These are phyloP conservation scores for Nothoprocta pentlandii DNA, from an alignment of 2,113 vertebrate genomes.

Conservation along the genomic window DNA sequence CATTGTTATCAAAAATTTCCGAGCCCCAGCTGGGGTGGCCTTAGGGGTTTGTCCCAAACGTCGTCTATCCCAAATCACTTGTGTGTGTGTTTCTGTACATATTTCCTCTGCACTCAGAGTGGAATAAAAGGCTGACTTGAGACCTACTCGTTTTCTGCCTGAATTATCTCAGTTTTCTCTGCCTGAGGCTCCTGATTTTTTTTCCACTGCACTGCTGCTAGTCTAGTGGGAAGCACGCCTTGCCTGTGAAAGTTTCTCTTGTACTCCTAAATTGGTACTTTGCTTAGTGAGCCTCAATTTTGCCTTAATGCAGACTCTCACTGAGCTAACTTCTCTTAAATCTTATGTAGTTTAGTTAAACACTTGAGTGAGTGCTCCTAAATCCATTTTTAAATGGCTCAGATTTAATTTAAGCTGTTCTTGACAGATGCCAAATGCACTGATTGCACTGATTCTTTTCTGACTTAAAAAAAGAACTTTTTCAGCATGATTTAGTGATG, in stretches of 20 bases:
- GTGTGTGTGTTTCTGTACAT: not conserved
- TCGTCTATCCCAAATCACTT: not conserved
- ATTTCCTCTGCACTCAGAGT: not conserved
- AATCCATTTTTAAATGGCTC: not conserved
- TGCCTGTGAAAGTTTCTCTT: not conserved
- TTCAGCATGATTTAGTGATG: constrained; percentile 21
- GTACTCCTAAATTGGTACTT: not conserved
- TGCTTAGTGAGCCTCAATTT: not conserved
- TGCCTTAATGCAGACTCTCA: not conserved
- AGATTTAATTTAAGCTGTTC: constrained; percentile 16
- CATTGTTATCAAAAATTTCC: accelerated
- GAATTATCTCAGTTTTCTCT: constrained; percentile 30
- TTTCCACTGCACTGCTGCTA: not conserved
- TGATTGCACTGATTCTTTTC: not conserved
- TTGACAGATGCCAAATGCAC: not conserved
- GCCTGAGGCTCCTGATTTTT: constrained; percentile 16
- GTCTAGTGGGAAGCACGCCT: constrained; percentile 18
- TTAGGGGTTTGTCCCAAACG: not conserved
- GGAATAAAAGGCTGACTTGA: constrained; percentile 34
- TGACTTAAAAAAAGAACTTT: not conserved
- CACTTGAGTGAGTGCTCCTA: accelerated
- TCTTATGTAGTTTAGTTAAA: not conserved
- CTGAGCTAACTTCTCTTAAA: not conserved
- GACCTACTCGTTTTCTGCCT: constrained; percentile 27
- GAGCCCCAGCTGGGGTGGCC: not conserved